phyloP scores from a whole-genome alignment of 2,113 vertebrate genomes.

The Protobothrops mucrosquamatus region DNA sequence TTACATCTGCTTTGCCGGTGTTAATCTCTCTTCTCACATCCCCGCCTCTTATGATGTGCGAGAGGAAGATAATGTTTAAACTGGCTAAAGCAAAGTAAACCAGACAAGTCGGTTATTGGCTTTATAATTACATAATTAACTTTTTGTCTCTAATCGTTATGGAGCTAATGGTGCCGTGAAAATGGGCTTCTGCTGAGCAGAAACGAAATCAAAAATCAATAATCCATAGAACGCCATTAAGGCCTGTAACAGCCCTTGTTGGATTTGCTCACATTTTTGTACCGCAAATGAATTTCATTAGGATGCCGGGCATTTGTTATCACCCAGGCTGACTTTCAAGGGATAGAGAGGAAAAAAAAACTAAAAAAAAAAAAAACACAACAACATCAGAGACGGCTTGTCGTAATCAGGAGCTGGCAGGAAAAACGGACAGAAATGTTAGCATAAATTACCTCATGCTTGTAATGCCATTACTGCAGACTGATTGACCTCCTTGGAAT shows the following conservation, averaged over 20 bases:
- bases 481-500: conserved; percentile 98
- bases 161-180: conserved; percentile 99
- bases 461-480: conserved; percentile 92
- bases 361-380: neutral
- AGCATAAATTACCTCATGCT: conserved; percentile 97
- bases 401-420: conserved; percentile 80
- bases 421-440: conserved; percentile 81
- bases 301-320: conserved; percentile 91
- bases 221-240: conserved; percentile 99
- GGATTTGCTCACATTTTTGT: conserved; percentile 86
- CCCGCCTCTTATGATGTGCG: conserved; percentile 98
- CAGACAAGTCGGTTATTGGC: conserved; percentile 99
- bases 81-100: conserved; percentile 99
- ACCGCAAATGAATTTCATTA: conserved; percentile 98
- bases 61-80: conserved; percentile 99
- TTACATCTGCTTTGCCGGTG: conserved; percentile 99
- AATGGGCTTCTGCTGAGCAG: conserved; percentile 96
- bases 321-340: conserved; percentile 90
- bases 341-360: conserved; percentile 74
- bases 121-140: conserved; percentile 99
- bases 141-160: conserved; percentile 99
- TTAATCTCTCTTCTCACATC: conserved; percentile 99
- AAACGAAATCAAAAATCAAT: conserved; percentile 99
- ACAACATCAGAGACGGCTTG: conserved; percentile 62
- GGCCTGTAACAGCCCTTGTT: conserved; percentile 88